Conservation (phyloP, 2,888 invertebrate species). For the Lasioglossum oenotherae region DNA sequence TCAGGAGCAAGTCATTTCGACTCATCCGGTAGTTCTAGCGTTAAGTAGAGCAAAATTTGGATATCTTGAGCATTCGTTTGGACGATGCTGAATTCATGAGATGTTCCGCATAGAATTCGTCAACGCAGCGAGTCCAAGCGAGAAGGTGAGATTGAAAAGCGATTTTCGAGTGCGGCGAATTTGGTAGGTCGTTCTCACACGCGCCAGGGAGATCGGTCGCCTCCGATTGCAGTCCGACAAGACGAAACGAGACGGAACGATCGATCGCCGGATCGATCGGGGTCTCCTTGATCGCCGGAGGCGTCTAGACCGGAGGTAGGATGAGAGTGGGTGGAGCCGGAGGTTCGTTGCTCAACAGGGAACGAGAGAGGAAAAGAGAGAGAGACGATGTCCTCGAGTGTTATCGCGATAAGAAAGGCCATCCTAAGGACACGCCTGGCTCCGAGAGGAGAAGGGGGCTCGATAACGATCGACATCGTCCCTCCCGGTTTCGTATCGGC, state of each 20-base stretch:
- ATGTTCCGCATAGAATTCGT: no score
- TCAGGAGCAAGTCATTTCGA: no score
- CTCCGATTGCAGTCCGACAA: conserved; percentile 44
- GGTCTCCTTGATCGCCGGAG: conserved; percentile 76
- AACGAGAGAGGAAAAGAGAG: conserved; percentile 5
- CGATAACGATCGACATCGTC: conserved; percentile 71
- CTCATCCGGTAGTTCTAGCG: no score
- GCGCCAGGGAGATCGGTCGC: conserved; percentile 55
- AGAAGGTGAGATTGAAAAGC: not conserved
- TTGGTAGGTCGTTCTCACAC: conserved; percentile 45
- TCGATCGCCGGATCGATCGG: conserved; percentile 61
- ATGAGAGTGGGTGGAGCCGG: conserved; percentile 81
- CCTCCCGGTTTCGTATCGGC: conserved; percentile 53
- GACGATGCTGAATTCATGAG: no score
- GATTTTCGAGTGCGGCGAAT: not conserved
- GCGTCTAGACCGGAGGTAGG: conserved; percentile 72
- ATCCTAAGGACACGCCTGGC: conserved; percentile 82
- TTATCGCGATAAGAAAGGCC: conserved; percentile 83
- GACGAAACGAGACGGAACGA: conserved; percentile 62
- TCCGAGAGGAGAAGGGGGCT: conserved; percentile 69
- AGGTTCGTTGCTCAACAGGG: conserved; percentile 78
- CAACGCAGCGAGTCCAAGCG: not conserved
- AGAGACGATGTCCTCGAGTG: conserved; percentile 81
- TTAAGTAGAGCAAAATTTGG: no score
- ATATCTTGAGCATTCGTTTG: no score